Conservation (phyloP, 2,797 vertebrate species). For the Siniperca obscura region DNA sequence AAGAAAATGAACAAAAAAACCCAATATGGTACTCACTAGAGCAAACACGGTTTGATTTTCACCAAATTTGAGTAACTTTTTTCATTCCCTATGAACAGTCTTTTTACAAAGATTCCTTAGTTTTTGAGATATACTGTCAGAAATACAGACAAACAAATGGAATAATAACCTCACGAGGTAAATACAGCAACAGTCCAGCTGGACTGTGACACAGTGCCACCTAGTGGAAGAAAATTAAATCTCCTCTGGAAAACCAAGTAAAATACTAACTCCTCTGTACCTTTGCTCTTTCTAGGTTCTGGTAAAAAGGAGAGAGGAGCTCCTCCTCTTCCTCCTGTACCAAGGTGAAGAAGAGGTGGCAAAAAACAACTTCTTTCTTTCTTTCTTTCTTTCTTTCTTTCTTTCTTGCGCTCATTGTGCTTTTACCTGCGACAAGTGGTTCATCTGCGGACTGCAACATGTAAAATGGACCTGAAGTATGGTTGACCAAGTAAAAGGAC, state of each 20-base stretch:
- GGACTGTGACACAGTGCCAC: conserved; percentile 16
- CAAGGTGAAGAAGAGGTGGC: conserved; percentile 80
- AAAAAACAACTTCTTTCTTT: conserved; percentile 3
- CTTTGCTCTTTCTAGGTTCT: conserved; percentile 71
- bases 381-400: conserved; percentile 1
- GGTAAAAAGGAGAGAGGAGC: conserved; percentile 85
- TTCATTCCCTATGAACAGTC: not conserved
- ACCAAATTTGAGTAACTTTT: not conserved
- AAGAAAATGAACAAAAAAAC: too few relatives aligned
- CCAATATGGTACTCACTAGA: not conserved
- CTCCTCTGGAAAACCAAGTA: not conserved
- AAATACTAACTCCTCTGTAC: conserved; percentile 4
- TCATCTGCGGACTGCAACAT: conserved; percentile 31
- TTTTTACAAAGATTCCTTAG: not conserved
- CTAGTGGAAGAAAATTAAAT: conserved; percentile 25
- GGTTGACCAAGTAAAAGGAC: conserved; percentile 40
- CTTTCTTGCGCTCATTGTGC: conserved; percentile 37
- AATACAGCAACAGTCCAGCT: not conserved
- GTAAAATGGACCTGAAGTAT: conserved; percentile 35
- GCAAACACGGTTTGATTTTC: not conserved
- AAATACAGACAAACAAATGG: too few relatives aligned
- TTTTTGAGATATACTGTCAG: not conserved
- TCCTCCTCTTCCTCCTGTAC: conserved; percentile 84
- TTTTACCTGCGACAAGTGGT: conserved; percentile 40
- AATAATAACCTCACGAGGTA: not conserved